A percentile compares a stretch with the other conserved stretches of the same genome.
phyloP scores from a whole-genome alignment of 2,113 vertebrate species.

The Ranitomeya imitator region DNA sequence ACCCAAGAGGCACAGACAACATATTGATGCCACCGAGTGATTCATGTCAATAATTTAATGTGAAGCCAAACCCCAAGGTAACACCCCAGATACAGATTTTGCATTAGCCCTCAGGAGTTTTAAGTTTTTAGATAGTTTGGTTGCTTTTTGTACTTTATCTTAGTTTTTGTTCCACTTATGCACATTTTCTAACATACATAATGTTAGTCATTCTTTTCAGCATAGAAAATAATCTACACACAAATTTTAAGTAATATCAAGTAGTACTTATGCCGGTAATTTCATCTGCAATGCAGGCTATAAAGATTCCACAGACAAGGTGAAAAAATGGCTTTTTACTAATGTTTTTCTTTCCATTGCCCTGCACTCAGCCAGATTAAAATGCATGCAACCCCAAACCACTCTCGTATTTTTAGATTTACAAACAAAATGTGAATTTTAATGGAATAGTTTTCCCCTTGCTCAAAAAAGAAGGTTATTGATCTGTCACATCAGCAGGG shows the following conservation, averaged over 20 bases:
- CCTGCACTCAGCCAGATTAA: constrained; percentile 33
- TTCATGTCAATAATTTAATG: too few species aligned
- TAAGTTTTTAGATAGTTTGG: too few species aligned
- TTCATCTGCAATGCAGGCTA: background rate
- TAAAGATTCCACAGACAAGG: background rate
- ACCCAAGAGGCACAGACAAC: too few species aligned
- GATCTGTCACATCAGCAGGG: constrained; percentile 35
- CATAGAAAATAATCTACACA: background rate
- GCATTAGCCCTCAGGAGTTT: too few species aligned
- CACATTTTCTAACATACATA: background rate
- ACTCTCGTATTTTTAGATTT: constrained; percentile 39
- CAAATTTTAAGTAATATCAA: constrained; percentile 7
- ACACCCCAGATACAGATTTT: too few species aligned
- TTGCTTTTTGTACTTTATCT: background rate
- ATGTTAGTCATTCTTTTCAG: background rate
- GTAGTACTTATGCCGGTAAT: background rate
- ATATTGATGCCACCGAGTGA: too few species aligned
- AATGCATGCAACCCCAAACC: constrained; percentile 31
- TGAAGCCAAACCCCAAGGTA: too few species aligned
- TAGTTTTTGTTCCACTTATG: background rate
- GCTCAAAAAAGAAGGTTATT: constrained; percentile 45
- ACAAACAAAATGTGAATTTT: constrained; percentile 51
- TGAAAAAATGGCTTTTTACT: constrained; percentile 24
- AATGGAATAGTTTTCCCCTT: constrained; percentile 45
- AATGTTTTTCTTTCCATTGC: constrained; percentile 1